Percentiles rank a stretch among this genome's conserved stretches.
These are phyloP conservation scores for Nasonovia ribisnigri DNA, from an alignment of 2,888 invertebrate species.

Conservation along the genomic window DNA sequence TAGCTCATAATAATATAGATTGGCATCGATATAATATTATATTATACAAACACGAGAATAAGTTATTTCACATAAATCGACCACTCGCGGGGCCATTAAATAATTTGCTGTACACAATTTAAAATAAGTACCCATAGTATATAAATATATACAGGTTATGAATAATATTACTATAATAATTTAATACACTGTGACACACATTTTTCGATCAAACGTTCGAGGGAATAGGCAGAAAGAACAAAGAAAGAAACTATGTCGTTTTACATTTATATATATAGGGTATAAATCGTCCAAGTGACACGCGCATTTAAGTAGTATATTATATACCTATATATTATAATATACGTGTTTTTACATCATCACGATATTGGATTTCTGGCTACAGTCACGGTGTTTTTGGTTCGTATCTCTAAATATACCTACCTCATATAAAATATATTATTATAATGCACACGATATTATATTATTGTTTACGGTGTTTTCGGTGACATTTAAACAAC, in stretches of 20 bases:
- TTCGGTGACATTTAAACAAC: neutral
- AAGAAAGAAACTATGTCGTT: neutral
- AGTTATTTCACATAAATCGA: neutral
- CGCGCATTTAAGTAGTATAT: neutral
- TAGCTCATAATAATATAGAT: neutral
- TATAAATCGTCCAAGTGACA: neutral
- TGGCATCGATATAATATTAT: neutral
- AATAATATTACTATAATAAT: neutral
- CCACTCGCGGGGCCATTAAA: neutral
- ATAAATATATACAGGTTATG: neutral
- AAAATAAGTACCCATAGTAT: neutral
- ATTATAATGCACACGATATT: neutral
- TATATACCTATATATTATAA: too few relatives aligned
- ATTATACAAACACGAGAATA: neutral
- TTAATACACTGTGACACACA: neutral
- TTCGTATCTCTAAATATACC: neutral
- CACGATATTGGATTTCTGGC: conserved; percentile 18
- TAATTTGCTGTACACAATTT: neutral
- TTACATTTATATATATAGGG: neutral
- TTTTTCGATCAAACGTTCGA: neutral
- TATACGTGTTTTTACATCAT: neutral
- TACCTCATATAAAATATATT: neutral
- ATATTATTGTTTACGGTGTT: neutral
- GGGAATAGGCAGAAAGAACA: neutral
- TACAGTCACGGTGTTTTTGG: neutral